Evolutionary conservation across 2,113 vertebrate genomes (phyloP).

Genomic region (Dromiciops gliroides): DNA sequence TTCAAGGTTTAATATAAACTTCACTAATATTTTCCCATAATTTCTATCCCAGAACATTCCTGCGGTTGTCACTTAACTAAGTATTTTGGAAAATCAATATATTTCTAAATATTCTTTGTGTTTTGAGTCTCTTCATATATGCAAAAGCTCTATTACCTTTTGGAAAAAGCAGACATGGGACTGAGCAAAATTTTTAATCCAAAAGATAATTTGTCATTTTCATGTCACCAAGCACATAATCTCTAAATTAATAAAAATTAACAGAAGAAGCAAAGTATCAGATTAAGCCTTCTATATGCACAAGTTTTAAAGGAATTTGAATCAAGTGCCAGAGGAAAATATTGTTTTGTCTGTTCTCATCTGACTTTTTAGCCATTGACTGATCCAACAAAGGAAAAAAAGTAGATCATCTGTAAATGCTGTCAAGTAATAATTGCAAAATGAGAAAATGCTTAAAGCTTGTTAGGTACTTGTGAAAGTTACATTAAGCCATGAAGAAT

Average conservation of each 20-base stretch:
- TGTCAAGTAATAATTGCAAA: slow-evolving; percentile 25
- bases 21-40: neutral
- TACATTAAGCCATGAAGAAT: slow-evolving; percentile 51
- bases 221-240: neutral
- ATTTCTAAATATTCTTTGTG: neutral
- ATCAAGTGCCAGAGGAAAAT: slow-evolving; percentile 27
- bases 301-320: slow-evolving; percentile 20
- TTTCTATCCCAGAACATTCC: neutral
- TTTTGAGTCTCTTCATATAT: neutral
- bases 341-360: slow-evolving; percentile 35
- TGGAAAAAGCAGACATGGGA: neutral
- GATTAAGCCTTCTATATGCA: slow-evolving; percentile 24
- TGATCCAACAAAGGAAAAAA: slow-evolving; percentile 14
- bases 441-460: slow-evolving; percentile 56
- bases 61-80: neutral
- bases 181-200: neutral
- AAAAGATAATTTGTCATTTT: neutral
- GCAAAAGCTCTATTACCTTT: neutral
- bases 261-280: neutral
- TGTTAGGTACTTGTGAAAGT: slow-evolving; percentile 43
- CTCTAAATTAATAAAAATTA: neutral
- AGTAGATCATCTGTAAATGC: slow-evolving; percentile 7
- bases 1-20: neutral
- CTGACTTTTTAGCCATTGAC: neutral
- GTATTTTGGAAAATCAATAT: neutral